Evolutionary conservation across 1,140 invertebrate species (phyloP), one percentile per base, ranked within the genome.

Genomic region (Eciton burchellii): DNA sequence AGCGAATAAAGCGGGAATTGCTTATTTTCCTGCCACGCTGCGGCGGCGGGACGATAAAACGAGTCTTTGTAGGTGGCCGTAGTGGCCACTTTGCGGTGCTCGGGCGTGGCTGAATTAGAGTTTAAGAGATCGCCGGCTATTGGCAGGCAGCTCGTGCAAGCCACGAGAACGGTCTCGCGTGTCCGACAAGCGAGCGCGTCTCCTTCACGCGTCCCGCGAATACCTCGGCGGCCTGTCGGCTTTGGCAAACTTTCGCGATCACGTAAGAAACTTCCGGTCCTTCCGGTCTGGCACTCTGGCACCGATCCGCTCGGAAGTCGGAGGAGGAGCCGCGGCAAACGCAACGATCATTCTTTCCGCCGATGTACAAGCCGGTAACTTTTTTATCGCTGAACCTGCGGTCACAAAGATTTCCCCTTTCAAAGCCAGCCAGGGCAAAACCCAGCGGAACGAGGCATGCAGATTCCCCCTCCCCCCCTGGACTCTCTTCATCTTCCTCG

Each of bases 91-190:
- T 79, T 79, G 74, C 63, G 79, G 49, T 45, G 12, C 41, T 56
- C 79, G 73, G 56, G 45, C 60, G 73, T 59, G 73, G 79, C 70
- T 83, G 73, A 88, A 88, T 88, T 85, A 88, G 81, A 88, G 87
- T 88, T 88, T 88, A 88, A 85, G 79, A 88, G 87, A 88, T 88
- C 86, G 81, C 77, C 35, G 41, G 73, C 83, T 81, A 88, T 88
- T 84, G 87, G 86, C 86, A 88, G 57, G 73, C 79, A 52, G 62
- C 73, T 88, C 77, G 77, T 82, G 83, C 54, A 77, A 88, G 56
- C 83, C 65, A 73, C 86, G 70, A n/a, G n/a, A 66, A 87, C 45
- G 54, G 59, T 70, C 60, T 81, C 54, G 41, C 29, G 45, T 29
- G 71, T 73, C 70, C 72, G 29, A 41, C 21, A 66, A 72, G 43